Evolutionary conservation across 2,888 invertebrate species (phyloP).

Genomic region (Luperina nickerlii): DNA sequence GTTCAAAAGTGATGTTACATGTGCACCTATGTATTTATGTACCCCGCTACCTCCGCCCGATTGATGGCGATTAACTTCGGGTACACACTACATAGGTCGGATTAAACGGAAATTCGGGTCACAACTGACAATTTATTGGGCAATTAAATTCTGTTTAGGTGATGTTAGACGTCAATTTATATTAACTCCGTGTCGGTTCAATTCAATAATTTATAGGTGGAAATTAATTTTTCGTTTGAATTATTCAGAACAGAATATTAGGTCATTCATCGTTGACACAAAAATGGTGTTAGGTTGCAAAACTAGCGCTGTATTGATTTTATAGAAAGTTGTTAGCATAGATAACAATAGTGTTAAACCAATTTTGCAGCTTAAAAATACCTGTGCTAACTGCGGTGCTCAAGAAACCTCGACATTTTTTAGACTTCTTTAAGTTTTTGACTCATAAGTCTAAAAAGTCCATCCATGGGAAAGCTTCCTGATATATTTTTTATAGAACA

Average conservation of each 20-base stretch:
- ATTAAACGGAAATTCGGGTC: slow-evolving; percentile 63
- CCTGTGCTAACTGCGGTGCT: background rate
- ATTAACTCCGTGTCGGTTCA: background rate
- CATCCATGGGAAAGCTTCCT: background rate
- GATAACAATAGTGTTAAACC: background rate
- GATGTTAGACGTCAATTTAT: slow-evolving; percentile 39
- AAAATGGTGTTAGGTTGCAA: background rate
- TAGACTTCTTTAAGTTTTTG: background rate
- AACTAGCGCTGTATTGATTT: background rate
- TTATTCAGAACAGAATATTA: slow-evolving; percentile 5
- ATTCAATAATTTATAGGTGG: slow-evolving; percentile 5
- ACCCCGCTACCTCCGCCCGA: slow-evolving; percentile 67
- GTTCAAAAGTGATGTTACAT: slow-evolving; percentile 79
- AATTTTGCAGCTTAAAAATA: background rate
- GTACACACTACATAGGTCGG: slow-evolving; percentile 58
- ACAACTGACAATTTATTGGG: slow-evolving; percentile 59
- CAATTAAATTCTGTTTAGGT: slow-evolving; percentile 56
- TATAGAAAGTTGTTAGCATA: background rate
- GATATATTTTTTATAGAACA: background rate
- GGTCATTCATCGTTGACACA: background rate
- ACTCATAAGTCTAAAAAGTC: background rate
- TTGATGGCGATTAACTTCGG: slow-evolving; percentile 78
- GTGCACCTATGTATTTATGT: slow-evolving; percentile 80
- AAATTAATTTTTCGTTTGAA: slow-evolving; percentile 2
- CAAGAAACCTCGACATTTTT: background rate